Evolutionary conservation across 2,888 invertebrate genomes (phyloP).

Genomic region (Andrena trimmerana): DNA sequence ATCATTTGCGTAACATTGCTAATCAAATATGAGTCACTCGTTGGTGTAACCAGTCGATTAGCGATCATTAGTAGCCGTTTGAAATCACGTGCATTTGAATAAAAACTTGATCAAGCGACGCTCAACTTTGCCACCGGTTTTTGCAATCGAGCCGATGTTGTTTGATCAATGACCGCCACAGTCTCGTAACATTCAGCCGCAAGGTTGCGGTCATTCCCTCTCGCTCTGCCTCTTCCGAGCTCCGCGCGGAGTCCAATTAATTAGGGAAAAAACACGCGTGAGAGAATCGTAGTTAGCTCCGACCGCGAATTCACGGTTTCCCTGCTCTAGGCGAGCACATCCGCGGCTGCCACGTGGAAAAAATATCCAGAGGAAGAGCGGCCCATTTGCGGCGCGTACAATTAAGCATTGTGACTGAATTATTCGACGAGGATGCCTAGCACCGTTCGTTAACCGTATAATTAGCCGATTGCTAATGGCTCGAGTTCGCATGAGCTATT

Average conservation of each 20-base stretch:
- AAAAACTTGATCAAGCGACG: background rate
- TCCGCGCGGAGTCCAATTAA: slow-evolving; percentile 43
- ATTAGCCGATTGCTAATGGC: slow-evolving; percentile 78
- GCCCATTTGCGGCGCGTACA: slow-evolving; percentile 65
- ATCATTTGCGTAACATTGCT: background rate
- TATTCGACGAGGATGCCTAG: slow-evolving; percentile 64
- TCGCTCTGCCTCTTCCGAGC: slow-evolving; percentile 44
- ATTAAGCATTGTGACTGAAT: slow-evolving; percentile 73
- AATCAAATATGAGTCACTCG: background rate
- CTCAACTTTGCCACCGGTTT: background rate
- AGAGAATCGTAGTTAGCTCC: slow-evolving; percentile 32
- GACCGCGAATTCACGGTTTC: slow-evolving; percentile 29
- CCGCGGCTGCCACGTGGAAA: slow-evolving; percentile 30
- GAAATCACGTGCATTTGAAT: background rate
- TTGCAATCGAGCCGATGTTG: background rate
- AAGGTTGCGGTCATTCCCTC: slow-evolving; percentile 46
- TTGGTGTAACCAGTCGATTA: background rate
- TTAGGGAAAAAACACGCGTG: slow-evolving; percentile 50
- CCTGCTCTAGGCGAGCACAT: background rate
- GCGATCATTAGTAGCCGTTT: background rate
- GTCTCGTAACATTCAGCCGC: slow-evolving; percentile 47
- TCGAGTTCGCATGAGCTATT: slow-evolving; percentile 73
- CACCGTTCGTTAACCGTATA: slow-evolving; percentile 72
- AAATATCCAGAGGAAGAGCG: slow-evolving; percentile 62
- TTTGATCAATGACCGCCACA: slow-evolving; percentile 36